Evolutionary conservation across 2,888 invertebrate genomes (phyloP).

Genomic region (Aphelenchoides bicaudatus): DNA sequence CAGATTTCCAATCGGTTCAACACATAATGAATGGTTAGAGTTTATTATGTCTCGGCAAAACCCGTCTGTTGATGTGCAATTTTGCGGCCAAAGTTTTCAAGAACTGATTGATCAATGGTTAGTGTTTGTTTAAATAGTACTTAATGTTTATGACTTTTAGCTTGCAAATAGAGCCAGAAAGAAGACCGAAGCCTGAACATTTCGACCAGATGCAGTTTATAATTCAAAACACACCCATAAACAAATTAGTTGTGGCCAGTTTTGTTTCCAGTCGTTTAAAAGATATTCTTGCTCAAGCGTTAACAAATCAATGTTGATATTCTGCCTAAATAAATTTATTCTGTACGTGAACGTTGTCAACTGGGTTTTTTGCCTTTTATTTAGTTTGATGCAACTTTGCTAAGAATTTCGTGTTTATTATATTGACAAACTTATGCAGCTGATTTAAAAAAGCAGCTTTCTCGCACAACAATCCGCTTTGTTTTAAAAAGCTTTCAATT

Average conservation of each 20-base stretch:
- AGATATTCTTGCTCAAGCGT: background rate
- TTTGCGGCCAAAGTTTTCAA: constrained; percentile 17
- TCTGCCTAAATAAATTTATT: too few relatives aligned
- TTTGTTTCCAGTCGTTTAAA: constrained; percentile 21
- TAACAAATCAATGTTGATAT: too few relatives aligned
- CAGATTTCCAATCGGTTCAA: constrained; percentile 25
- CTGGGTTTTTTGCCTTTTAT: too few relatives aligned
- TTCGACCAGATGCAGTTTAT: constrained; percentile 21
- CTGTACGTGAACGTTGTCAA: too few relatives aligned
- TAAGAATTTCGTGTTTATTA: too few relatives aligned
- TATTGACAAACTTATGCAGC: too few relatives aligned
- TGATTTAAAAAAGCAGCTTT: too few relatives aligned
- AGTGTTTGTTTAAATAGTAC: background rate
- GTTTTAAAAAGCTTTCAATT: too few relatives aligned
- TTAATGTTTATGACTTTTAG: constrained; percentile 22
- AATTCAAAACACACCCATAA: constrained; percentile 27
- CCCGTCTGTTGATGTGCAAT: background rate
- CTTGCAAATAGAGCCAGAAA: constrained; percentile 26
- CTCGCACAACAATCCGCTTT: too few relatives aligned
- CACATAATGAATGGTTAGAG: constrained; percentile 7
- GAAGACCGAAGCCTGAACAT: constrained; percentile 18
- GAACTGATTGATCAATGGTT: constrained; percentile 24
- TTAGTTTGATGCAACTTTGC: too few relatives aligned
- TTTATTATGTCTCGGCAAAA: background rate
- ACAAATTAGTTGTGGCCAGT: constrained; percentile 23